A percentile compares a stretch with the other conserved stretches of the same genome.
Evolutionary conservation across 2,888 invertebrate species (phyloP).

Genomic region (Sinelater perroti): DNA sequence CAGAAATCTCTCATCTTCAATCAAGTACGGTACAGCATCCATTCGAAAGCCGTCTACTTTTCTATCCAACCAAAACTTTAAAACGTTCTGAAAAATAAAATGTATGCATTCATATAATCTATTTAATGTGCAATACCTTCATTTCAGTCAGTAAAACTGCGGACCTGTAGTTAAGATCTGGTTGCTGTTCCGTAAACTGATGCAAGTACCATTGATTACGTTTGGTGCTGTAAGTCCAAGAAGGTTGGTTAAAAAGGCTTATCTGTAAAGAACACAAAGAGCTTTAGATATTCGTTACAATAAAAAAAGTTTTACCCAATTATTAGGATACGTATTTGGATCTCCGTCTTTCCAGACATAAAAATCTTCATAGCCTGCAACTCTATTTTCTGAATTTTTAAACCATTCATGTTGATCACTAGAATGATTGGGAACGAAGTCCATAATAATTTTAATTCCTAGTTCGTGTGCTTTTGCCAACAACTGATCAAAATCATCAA

Average conservation of each 20-base stretch:
- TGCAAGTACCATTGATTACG: slow-evolving; percentile 76
- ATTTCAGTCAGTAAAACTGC: slow-evolving; percentile 72
- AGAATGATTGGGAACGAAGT: slow-evolving; percentile 68
- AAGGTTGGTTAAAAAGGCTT: slow-evolving; percentile 51
- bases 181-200: slow-evolving; percentile 77
- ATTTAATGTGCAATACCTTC: slow-evolving; percentile 61
- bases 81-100: slow-evolving; percentile 66
- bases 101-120: background rate
- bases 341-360: slow-evolving; percentile 80
- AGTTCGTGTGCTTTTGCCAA: slow-evolving; percentile 65
- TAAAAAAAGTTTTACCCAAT: slow-evolving; percentile 69
- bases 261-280: slow-evolving; percentile 45
- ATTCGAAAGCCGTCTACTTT: slow-evolving; percentile 90
- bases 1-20: slow-evolving; percentile 56
- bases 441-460: slow-evolving; percentile 63
- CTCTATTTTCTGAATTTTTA: slow-evolving; percentile 68
- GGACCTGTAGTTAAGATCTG: slow-evolving; percentile 84
- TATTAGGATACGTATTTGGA: slow-evolving; percentile 71
- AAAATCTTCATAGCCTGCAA: slow-evolving; percentile 73
- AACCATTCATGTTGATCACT: slow-evolving; percentile 87
- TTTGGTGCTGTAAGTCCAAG: slow-evolving; percentile 47
- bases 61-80: slow-evolving; percentile 82
- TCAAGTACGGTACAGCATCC: slow-evolving; percentile 71
- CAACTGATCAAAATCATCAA: slow-evolving; percentile 74
- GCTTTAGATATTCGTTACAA: no score